Conservation (phyloP, 2,888 invertebrate species). For the Lypha dubia region DNA sequence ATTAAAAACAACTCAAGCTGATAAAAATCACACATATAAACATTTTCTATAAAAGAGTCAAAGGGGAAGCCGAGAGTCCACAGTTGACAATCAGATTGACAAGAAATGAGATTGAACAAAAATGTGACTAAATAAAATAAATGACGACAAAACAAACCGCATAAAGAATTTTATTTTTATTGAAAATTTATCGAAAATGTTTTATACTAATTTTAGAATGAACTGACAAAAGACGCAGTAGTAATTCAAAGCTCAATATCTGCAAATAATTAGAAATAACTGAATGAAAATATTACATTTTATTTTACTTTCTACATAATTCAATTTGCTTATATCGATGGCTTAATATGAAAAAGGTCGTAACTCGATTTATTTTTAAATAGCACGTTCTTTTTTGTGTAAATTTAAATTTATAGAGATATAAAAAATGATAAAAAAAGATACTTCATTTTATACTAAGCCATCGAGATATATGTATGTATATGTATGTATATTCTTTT, state of each 20-base stretch:
- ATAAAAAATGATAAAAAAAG: too few relatives aligned
- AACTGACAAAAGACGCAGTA: slow-evolving; percentile 11
- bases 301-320: too few relatives aligned
- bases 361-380: too few relatives aligned
- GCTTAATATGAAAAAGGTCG: too few relatives aligned
- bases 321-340: too few relatives aligned
- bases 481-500: too few relatives aligned
- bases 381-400: too few relatives aligned
- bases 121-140: slow-evolving; percentile 47
- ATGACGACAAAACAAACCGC: slow-evolving; percentile 43
- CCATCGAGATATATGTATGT: too few relatives aligned
- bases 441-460: too few relatives aligned
- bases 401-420: too few relatives aligned
- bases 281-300: background rate
- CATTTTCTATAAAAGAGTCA: slow-evolving; percentile 36
- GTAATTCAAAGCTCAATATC: background rate
- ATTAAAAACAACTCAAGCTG: slow-evolving; percentile 75
- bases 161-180: slow-evolving; percentile 49
- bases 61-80: slow-evolving; percentile 30
- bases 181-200: slow-evolving; percentile 17
- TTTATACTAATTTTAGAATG: slow-evolving; percentile 16
- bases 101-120: slow-evolving; percentile 13
- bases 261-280: background rate
- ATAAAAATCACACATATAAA: slow-evolving; percentile 69
- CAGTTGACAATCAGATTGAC: slow-evolving; percentile 9